Evolutionary conservation across 2,113 vertebrate species (phyloP), one percentile per base, ranked within the genome.

Genomic region (Meles meles): DNA sequence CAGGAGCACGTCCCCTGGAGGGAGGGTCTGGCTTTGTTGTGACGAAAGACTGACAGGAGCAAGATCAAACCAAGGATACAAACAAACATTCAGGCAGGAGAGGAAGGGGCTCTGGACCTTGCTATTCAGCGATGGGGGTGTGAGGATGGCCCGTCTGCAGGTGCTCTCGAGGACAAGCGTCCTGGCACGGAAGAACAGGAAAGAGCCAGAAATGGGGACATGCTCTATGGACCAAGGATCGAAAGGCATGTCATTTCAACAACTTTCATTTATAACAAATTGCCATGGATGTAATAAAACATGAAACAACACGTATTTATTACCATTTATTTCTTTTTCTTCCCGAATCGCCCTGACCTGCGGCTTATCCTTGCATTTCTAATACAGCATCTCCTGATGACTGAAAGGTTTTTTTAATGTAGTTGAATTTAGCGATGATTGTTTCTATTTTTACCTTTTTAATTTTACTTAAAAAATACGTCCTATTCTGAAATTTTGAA

Each of bases 311-410:
- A 76, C 13, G 44, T 29, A 29, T 44, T 15, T 27, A 44, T 31
- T 17, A 29, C 14, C 74, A 47, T 31, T 77, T 31, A 44, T 47
- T 77, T 17, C 27, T 31, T 72, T 52, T 57, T 67, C 34, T 63
- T 65, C 27, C 21, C 18, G 49, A 65, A 47, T 47, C 20, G 1
- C 49, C 49, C 44, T 44, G 49, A 47, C 47, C 49, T 59, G 21
- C 72, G 44, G 21, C 44, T 79, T 93, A 63, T 52, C 25, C 80
- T 90, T 83, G 49, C 59, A 63, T 55, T 88, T 93, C 69, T 55
- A 69, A 71, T 76, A 42, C 1, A 77, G 12, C 5, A 6, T 34
- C 11, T 69, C 27, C 44, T 83, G 37, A 34, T 72, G 21, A 25
- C 27, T 71, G 3, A 79, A 37, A 52, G 29, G 7, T 15, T 65